phyloP scores from a whole-genome alignment of 1,140 invertebrate species.

The Tetramorium parvispinum region DNA sequence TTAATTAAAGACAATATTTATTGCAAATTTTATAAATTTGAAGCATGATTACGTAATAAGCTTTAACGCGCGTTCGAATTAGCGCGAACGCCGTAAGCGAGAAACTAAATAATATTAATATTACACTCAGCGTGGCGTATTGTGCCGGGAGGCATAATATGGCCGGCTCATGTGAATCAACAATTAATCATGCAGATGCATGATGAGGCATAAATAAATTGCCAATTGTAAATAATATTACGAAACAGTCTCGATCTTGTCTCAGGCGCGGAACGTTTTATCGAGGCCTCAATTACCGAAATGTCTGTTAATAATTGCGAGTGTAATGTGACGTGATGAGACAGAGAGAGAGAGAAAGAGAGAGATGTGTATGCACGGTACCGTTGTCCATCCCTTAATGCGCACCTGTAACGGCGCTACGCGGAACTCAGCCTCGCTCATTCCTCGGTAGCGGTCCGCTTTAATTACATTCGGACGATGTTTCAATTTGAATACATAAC shows the following conservation, averaged over 20 bases:
- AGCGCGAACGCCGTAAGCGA: not conserved
- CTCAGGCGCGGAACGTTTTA: slow-evolving; percentile 14
- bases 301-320: slow-evolving; percentile 41
- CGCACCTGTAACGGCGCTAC: slow-evolving; percentile 22
- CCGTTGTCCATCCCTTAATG: slow-evolving; percentile 18
- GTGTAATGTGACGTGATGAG: slow-evolving; percentile 20
- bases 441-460: slow-evolving; percentile 33
- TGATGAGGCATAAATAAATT: slow-evolving; percentile 29
- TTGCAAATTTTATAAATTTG: not conserved
- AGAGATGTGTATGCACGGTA: not conserved
- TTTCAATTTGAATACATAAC: slow-evolving; percentile 63
- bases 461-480: slow-evolving; percentile 63
- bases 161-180: slow-evolving; percentile 23
- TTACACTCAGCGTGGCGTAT: not conserved
- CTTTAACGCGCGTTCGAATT: slow-evolving; percentile 17
- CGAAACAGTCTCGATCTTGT: not conserved
- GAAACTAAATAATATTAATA: slow-evolving; percentile 42
- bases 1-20: not conserved
- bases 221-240: slow-evolving; percentile 29
- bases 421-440: not conserved
- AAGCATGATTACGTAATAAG: not conserved
- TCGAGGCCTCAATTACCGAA: slow-evolving; percentile 45
- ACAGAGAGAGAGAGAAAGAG: not conserved
- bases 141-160: not conserved
- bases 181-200: slow-evolving; percentile 30